These are phyloP conservation scores for Oncorhynchus gorbuscha DNA, from an alignment of 2,113 vertebrate species.

Conservation along the genomic window DNA sequence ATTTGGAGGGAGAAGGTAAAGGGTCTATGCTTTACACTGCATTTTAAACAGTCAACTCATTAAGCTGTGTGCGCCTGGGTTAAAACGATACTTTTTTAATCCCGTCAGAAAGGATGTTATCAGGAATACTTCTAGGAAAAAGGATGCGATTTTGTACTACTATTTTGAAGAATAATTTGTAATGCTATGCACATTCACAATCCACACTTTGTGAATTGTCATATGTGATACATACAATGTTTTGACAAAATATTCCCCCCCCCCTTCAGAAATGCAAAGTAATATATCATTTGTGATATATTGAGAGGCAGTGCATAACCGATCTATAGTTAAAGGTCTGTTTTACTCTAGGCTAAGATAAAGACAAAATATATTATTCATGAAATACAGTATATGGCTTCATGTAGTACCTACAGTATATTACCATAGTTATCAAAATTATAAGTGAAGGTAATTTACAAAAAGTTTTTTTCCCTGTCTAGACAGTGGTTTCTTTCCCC, in stretches of 20 bases:
- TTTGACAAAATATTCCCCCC: background rate
- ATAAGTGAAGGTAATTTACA: background rate
- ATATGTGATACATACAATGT: background rate
- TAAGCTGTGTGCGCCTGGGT: conserved; percentile 27
- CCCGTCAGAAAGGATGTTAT: too few species aligned
- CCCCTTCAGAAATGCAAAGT: background rate
- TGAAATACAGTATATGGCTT: background rate
- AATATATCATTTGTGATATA: background rate
- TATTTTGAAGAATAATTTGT: background rate
- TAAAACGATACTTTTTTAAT: too few species aligned
- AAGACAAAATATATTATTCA: background rate
- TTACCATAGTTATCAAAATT: too few species aligned
- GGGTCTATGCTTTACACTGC: conserved; percentile 66
- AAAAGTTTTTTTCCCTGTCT: background rate
- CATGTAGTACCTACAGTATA: background rate
- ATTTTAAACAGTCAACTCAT: conserved; percentile 73
- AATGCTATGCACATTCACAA: background rate
- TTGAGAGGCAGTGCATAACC: background rate
- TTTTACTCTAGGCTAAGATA: background rate
- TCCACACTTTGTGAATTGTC: background rate
- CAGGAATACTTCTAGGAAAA: background rate
- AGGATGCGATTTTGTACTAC: background rate
- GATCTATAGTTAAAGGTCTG: background rate
- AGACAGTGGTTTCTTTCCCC: too few species aligned
- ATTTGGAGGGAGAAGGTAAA: conserved; percentile 78